Base-by-base conservation (phyloP, 2,113 vertebrate genomes). In the Phasianus colchicus region DNA sequence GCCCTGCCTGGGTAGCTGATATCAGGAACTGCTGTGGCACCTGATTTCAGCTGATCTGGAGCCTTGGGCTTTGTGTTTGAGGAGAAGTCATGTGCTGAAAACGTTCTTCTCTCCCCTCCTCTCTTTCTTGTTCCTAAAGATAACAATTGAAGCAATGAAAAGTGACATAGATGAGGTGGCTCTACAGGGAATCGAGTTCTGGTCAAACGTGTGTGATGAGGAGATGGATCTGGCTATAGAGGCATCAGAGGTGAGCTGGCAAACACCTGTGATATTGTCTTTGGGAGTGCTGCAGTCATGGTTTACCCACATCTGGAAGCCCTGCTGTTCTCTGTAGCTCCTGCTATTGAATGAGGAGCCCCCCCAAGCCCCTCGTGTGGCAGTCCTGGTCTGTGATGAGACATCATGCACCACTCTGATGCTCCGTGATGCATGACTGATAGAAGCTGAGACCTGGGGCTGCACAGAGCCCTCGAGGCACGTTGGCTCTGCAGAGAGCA, bases 191-290 rank as follows among this genome's bases (percentile, higher is more conserved):
- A 99, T 99, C 38, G 99, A 99, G 96, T 99, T 99, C 98, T 99
- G 99, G 99, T 99, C 99, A 79, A 99, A 99, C 11, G 99, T 99
- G 16, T 99, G 99, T 8, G 99, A 99, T n/a, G 99, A 99, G 95
- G 99, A 99, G 97, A 99, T 99, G 99, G 99, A 99, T 88, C 93
- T 99, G 96, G 99, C 99, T 89, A 99, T 99, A 34, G 99, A 99
- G 88, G 99, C 99, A 10, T 99, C 99, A 1, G 99, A 99, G 98
- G 99, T 99, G 89, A 97, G 95, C 48, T 42, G 0, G 0, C 1
- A 2, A 11, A 9, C 13, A 20, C 19, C 32, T 0, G 4, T 2
- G 10, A 3, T 10, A 0, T 0, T 32, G 17, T 5, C 1, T 48
- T 22, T 29, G 67, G 34, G 9, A 38, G 15, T 1, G 3, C 32